Conservation (phyloP, 2,113 vertebrate genomes). For the Petromus typicus region DNA sequence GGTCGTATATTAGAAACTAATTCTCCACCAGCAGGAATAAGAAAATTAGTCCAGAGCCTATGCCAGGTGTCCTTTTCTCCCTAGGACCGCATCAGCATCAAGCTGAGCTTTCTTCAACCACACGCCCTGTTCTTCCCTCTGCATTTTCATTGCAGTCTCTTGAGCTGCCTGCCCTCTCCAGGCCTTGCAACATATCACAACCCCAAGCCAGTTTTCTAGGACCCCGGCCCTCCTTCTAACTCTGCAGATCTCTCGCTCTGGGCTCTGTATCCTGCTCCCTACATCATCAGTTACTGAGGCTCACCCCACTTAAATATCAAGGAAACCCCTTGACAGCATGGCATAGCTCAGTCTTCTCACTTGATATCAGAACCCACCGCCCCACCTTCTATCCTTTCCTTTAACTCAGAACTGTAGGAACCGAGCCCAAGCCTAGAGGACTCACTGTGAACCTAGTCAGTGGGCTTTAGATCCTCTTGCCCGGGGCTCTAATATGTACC, state of each 20-base stretch:
- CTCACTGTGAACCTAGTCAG: background rate
- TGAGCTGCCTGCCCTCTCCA: background rate
- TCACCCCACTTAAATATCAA: background rate
- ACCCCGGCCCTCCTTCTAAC: background rate
- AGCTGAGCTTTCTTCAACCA: slow-evolving; percentile 31
- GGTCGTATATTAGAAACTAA: slow-evolving; percentile 80
- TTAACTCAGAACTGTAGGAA: background rate
- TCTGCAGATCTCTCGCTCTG: background rate
- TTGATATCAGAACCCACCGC: background rate
- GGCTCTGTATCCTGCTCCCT: background rate
- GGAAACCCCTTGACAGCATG: background rate
- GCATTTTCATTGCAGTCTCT: background rate
- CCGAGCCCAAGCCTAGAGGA: background rate
- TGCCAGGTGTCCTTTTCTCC: slow-evolving; percentile 76
- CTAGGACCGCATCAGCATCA: slow-evolving; percentile 55
- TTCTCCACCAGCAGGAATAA: slow-evolving; percentile 73
- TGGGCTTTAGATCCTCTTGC: background rate
- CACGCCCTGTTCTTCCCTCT: background rate
- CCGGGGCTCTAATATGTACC: background rate
- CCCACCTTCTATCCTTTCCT: background rate
- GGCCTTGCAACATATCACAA: background rate
- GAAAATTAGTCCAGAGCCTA: slow-evolving; percentile 71
- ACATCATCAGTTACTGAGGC: background rate
- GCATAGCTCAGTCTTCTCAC: background rate
- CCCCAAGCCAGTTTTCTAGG: background rate